These are phyloP conservation scores for Phortica variegata DNA, from an alignment of 1,140 invertebrate species.

Conservation along the genomic window DNA sequence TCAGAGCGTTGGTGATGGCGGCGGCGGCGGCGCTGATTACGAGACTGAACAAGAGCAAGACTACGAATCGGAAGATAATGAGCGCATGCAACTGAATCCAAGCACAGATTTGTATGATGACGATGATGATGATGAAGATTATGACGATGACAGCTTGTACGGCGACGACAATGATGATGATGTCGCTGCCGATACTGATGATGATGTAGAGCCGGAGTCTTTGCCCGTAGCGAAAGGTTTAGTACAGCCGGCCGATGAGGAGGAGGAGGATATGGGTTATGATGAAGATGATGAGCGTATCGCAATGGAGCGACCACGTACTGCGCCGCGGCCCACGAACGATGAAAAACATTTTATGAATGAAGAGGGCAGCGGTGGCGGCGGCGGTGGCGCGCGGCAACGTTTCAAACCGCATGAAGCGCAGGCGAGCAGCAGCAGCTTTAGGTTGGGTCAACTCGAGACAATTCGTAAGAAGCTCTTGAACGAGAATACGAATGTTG, in stretches of 20 bases:
- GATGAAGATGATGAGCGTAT: slow-evolving; percentile 52
- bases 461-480: slow-evolving; percentile 42
- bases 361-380: slow-evolving; percentile 45
- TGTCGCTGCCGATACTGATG: slow-evolving; percentile 5
- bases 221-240: slow-evolving; percentile 29
- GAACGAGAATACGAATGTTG: slow-evolving; percentile 23
- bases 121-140: slow-evolving; percentile 38
- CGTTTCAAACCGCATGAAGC: slow-evolving; percentile 28
- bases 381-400: slow-evolving; percentile 16
- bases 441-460: slow-evolving; percentile 31
- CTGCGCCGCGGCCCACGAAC: slow-evolving; percentile 22
- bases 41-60: slow-evolving; percentile 15
- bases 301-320: slow-evolving; percentile 38
- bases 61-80: slow-evolving; percentile 39
- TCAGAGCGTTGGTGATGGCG: slow-evolving; percentile 1
- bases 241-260: slow-evolving; percentile 25
- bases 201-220: slow-evolving; percentile 29
- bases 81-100: slow-evolving; percentile 49
- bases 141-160: slow-evolving; percentile 28
- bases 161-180: slow-evolving; percentile 17
- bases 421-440: slow-evolving; percentile 11
- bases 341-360: slow-evolving; percentile 47
- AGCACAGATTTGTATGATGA: slow-evolving; percentile 35
- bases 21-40: neutral
- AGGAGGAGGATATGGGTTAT: slow-evolving; percentile 53